A percentile compares a stretch with the other conserved stretches of the same genome.
phyloP scores from a whole-genome alignment of 2,888 invertebrate genomes.

The Serripes groenlandicus region DNA sequence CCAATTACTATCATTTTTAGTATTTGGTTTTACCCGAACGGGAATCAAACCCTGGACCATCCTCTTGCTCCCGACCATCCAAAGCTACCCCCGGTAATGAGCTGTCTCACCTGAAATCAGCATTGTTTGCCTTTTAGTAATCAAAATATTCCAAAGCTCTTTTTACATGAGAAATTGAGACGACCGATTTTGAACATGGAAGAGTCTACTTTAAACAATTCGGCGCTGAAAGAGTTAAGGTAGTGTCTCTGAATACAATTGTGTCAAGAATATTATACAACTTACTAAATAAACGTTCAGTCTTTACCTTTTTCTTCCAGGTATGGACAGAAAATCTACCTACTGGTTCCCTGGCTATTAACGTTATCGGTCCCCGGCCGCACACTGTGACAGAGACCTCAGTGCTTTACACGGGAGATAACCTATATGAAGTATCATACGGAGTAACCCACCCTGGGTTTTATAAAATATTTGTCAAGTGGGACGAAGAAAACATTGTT shows the following conservation, averaged over 20 bases:
- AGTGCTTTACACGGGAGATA: slow-evolving; percentile 83
- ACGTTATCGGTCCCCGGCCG: slow-evolving; percentile 79
- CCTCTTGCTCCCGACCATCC: too few species aligned
- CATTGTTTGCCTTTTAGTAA: too few species aligned
- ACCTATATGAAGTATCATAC: slow-evolving; percentile 84
- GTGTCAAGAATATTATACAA: not conserved
- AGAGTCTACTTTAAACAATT: too few species aligned
- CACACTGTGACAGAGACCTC: slow-evolving; percentile 80
- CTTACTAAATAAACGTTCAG: not conserved
- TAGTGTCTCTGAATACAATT: not conserved
- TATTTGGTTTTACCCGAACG: too few species aligned
- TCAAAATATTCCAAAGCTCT: too few species aligned
- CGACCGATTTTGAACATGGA: too few species aligned
- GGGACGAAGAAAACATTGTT: slow-evolving; percentile 76
- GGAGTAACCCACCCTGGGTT: slow-evolving; percentile 83
- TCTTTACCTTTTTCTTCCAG: slow-evolving; percentile 63
- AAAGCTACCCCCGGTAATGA: too few species aligned
- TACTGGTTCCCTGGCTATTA: slow-evolving; percentile 80
- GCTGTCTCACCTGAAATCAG: too few species aligned
- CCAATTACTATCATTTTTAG: too few species aligned
- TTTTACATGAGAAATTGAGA: too few species aligned
- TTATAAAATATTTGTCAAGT: slow-evolving; percentile 83
- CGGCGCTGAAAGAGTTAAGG: too few species aligned
- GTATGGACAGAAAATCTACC: slow-evolving; percentile 77
- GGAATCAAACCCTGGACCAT: too few species aligned